Evolutionary conservation across 2,888 invertebrate species (phyloP).

Genomic region (Aelia acuminata): DNA sequence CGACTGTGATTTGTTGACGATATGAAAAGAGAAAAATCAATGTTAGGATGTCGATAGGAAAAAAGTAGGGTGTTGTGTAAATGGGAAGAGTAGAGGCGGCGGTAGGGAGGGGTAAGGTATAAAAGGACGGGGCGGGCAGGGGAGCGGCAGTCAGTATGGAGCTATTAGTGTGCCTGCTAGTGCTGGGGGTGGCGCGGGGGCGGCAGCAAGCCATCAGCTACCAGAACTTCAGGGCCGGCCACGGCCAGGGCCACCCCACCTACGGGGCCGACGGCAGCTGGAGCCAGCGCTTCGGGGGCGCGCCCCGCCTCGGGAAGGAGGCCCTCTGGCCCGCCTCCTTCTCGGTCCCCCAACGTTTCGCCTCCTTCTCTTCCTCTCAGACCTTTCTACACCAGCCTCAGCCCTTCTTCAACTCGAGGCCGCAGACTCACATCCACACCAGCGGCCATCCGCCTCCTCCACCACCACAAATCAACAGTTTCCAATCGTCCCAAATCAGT

Average conservation of each 20-base stretch:
- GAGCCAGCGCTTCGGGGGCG: constrained; percentile 56
- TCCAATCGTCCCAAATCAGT: neutral
- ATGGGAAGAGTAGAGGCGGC: constrained; percentile 36
- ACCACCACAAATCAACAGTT: constrained; percentile 8
- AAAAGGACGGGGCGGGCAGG: constrained; percentile 30
- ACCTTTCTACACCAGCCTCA: constrained; percentile 20
- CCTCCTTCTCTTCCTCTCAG: neutral
- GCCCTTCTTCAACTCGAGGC: constrained; percentile 28
- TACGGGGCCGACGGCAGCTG: constrained; percentile 55
- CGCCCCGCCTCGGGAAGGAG: neutral
- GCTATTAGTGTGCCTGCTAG: constrained; percentile 51
- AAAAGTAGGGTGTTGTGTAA: constrained; percentile 49
- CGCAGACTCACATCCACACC: neutral
- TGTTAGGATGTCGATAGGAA: constrained; percentile 1
- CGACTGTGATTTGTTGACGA: neutral
- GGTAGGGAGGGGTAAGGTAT: constrained; percentile 53
- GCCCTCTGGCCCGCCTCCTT: constrained; percentile 33
- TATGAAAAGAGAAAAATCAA: constrained; percentile 14
- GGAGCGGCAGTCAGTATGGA: constrained; percentile 50
- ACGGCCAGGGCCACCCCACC: constrained; percentile 55
- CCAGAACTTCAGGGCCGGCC: constrained; percentile 58
- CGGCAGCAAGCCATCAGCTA: constrained; percentile 57
- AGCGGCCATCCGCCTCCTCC: neutral
- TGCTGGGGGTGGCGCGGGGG: constrained; percentile 32
- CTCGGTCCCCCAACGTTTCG: constrained; percentile 22